Percentiles rank a stretch among this genome's conserved stretches.
Conservation (phyloP, 2,888 invertebrate species). For the Agrochola lota region DNA sequence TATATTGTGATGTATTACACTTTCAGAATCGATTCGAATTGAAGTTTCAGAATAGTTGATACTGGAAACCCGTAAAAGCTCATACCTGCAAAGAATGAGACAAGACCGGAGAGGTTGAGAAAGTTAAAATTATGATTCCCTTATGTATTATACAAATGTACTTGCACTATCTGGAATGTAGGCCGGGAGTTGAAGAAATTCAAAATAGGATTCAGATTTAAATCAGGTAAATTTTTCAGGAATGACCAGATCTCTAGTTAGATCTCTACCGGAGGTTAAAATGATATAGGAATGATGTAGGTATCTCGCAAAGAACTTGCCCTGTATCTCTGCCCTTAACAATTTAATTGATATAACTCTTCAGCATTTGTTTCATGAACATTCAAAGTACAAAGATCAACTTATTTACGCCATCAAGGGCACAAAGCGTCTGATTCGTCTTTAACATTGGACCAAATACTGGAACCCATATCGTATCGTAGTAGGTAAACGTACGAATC, state of each 20-base stretch:
- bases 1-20: conserved; percentile 10
- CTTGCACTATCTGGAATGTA: conserved; percentile 14
- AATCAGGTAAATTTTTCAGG: not conserved
- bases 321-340: not conserved
- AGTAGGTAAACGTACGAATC: conserved; percentile 35
- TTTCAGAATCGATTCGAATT: conserved; percentile 5
- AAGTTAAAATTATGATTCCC: not conserved
- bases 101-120: not conserved
- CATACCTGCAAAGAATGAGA: not conserved
- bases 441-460: conserved; percentile 10
- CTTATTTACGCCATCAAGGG: conserved; percentile 31
- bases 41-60: not conserved
- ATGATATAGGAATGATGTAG: not conserved
- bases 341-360: conserved; percentile 1
- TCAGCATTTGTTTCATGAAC: not conserved
- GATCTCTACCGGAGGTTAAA: no score
- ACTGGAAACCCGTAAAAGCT: no score
- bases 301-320: not conserved
- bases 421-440: not conserved
- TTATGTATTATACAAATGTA: not conserved
- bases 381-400: conserved; percentile 16
- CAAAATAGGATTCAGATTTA: not conserved
- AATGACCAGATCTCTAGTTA: not conserved
- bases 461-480: conserved; percentile 2
- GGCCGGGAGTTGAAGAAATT: not conserved